A percentile compares a stretch with the other conserved stretches of the same genome.
phyloP scores from a whole-genome alignment of 2,797 vertebrate species.

The Neoniphon sammara region DNA sequence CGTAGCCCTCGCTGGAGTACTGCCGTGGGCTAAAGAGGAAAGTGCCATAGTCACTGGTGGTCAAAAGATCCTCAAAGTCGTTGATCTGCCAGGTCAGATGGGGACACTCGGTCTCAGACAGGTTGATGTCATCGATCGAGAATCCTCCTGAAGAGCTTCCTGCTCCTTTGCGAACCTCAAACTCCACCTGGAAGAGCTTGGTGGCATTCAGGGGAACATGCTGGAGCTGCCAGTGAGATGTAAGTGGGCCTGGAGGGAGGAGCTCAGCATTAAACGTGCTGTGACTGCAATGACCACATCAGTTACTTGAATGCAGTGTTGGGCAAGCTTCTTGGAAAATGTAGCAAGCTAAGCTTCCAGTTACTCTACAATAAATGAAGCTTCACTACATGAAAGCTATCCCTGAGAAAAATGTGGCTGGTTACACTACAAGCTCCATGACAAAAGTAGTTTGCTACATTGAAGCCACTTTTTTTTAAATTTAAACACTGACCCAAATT shows the following conservation, averaged over 20 bases:
- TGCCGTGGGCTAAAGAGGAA: constrained; percentile 77
- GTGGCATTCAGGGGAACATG: constrained; percentile 78
- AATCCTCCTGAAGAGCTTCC: constrained; percentile 83
- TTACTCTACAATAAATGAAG: too few relatives aligned
- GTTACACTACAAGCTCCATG: too few relatives aligned
- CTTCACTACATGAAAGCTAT: too few relatives aligned
- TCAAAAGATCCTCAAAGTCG: constrained; percentile 76
- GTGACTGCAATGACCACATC: fast-evolving
- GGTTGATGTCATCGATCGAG: constrained; percentile 91
- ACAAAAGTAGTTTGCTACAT: too few relatives aligned
- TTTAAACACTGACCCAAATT: too few relatives aligned
- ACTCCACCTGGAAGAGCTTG: constrained; percentile 83
- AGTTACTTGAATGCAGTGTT: neutral
- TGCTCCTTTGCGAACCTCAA: constrained; percentile 82
- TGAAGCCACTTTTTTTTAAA: too few relatives aligned
- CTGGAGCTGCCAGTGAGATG: constrained; percentile 82
- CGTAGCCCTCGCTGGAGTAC: constrained; percentile 86
- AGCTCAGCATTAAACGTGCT: neutral
- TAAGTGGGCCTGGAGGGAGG: constrained; percentile 59
- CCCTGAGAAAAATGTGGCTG: too few relatives aligned
- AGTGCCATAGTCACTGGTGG: constrained; percentile 24
- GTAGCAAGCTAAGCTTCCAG: too few relatives aligned
- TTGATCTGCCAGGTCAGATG: constrained; percentile 83
- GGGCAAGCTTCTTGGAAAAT: too few relatives aligned
- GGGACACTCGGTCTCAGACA: constrained; percentile 87